Conservation (phyloP, 1,140 invertebrate species). For the Hyles vespertilio region DNA sequence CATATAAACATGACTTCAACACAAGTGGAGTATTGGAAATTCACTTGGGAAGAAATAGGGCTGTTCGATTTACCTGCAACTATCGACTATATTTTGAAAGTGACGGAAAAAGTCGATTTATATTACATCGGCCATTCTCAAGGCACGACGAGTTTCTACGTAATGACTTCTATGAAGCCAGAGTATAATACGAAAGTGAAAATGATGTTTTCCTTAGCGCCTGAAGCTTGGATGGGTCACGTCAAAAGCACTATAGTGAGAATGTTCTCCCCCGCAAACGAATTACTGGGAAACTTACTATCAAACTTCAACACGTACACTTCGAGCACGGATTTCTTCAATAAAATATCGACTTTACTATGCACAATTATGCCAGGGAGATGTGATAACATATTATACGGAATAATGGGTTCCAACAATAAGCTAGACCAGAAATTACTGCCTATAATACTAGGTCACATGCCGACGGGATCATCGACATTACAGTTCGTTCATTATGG, state of each 20-base stretch:
- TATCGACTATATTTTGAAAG: conserved; percentile 80
- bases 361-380: conserved; percentile 70
- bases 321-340: conserved; percentile 69
- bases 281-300: conserved; percentile 75
- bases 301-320: conserved; percentile 73
- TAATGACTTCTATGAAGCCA: conserved; percentile 77
- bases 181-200: conserved; percentile 80
- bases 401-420: conserved; percentile 72
- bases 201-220: conserved; percentile 80
- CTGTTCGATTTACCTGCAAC: conserved; percentile 84
- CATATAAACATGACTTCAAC: conserved; percentile 65
- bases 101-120: conserved; percentile 70
- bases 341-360: conserved; percentile 57
- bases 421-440: conserved; percentile 76
- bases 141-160: conserved; percentile 66
- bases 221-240: conserved; percentile 78
- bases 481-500: conserved; percentile 86
- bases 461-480: conserved; percentile 86
- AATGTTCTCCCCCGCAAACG: conserved; percentile 60
- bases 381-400: conserved; percentile 77
- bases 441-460: conserved; percentile 84
- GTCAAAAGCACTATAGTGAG: conserved; percentile 75
- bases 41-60: conserved; percentile 85
- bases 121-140: conserved; percentile 82
- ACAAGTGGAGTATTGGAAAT: conserved; percentile 69